Base-by-base conservation (phyloP, 2,888 invertebrate genomes). In the Acrobasis suavella region DNA sequence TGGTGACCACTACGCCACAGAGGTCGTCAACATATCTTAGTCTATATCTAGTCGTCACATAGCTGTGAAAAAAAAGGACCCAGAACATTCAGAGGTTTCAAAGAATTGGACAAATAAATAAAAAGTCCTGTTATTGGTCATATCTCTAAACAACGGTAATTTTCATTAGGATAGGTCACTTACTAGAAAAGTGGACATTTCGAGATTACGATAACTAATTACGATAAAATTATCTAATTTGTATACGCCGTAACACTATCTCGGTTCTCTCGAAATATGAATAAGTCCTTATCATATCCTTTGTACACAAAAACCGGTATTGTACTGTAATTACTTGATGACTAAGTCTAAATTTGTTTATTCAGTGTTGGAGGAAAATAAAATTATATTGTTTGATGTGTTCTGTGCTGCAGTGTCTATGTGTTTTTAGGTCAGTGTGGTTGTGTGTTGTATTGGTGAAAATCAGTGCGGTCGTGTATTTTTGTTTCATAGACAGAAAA, bases 251-350 rank as follows among this genome's bases (percentile, higher is more conserved):
- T 38, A 55, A 55, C 55, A 55, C 16, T 55, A 55, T 55, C 55
- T 37, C 15, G 10, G 16, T 55, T 55, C 55, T 17, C 39, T 55
- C 55, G 55, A 55, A 55, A 55, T 55, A 55, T 55, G 55, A 55
- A 55, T 39, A 55, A 55, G 73, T 67, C 66, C 63, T 69, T 82
- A 81, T 82, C 82, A 7, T 72, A 69, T 81, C 81, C 81, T 77
- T 77, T 71, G 32, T 46, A 22, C 9, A 46, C 14, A n/a, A 46
- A 14, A 46, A 46, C 2, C 32, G 2, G 10, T 39, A 55, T 39
- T 39, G 9, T 16, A 39, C 12, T 12, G 15, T 55, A 39, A 15
- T 55, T 12, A 10, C 55, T 39, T 12, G 16, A 46, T 12, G 38
- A 55, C 17, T 39, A 16, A 32, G 15, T 16, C 2, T 1, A 16